These are phyloP conservation scores for Cyclargus thomasi DNA, from an alignment of 1,140 invertebrate genomes.

Conservation along the genomic window DNA sequence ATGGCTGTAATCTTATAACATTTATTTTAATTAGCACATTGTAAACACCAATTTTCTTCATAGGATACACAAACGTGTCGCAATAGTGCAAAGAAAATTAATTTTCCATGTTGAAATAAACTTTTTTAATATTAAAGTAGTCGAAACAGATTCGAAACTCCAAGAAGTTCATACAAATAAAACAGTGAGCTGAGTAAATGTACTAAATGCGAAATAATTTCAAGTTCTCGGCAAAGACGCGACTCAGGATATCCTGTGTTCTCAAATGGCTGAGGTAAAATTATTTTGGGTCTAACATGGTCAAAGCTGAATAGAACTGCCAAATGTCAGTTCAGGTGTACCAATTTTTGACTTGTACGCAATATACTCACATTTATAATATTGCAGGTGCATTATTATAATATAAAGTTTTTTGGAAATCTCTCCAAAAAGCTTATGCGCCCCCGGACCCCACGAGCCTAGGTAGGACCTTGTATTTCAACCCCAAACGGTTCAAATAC, in stretches of 20 bases:
- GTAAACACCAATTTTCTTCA: neutral
- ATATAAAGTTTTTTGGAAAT: no score
- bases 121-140: slow-evolving; percentile 18
- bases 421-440: no score
- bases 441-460: no score
- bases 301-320: neutral
- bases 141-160: slow-evolving; percentile 9
- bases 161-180: slow-evolving; percentile 11
- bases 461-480: no score
- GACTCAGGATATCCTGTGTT: neutral
- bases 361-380: no score
- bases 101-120: slow-evolving; percentile 15
- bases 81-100: slow-evolving; percentile 13
- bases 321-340: no score
- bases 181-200: slow-evolving; percentile 13
- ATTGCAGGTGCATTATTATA: no score
- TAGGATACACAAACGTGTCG: slow-evolving; percentile 2
- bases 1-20: neutral
- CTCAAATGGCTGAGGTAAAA: neutral
- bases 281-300: neutral
- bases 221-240: neutral
- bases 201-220: slow-evolving; percentile 17
- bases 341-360: no score
- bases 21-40: neutral
- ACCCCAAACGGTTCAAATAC: no score